These are phyloP conservation scores for Pogoniulus pusillus DNA, from an alignment of 2,797 vertebrate genomes.

Conservation along the genomic window DNA sequence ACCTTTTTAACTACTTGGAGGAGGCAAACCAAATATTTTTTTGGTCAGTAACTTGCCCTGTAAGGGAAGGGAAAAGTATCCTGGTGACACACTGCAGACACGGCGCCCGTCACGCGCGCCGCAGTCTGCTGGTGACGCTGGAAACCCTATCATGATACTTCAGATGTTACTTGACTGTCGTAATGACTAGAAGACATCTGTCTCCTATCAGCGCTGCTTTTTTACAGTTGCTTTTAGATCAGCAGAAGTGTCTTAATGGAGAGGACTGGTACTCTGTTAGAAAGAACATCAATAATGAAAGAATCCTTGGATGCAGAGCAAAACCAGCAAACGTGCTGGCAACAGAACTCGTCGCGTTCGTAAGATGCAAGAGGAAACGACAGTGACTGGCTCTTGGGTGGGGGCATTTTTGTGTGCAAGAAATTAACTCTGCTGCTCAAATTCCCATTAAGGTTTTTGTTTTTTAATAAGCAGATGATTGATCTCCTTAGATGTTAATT, in stretches of 20 bases:
- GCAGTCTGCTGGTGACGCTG: neutral
- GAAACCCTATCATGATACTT: constrained; percentile 30
- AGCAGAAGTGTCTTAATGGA: constrained; percentile 51
- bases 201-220: constrained; percentile 50
- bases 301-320: constrained; percentile 41
- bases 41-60: constrained; percentile 1
- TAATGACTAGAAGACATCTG: constrained; percentile 51
- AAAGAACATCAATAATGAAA: constrained; percentile 61
- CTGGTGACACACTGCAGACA: constrained; percentile 25
- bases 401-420: neutral
- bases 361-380: constrained; percentile 38
- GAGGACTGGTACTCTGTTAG: constrained; percentile 30
- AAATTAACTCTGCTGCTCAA: neutral
- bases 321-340: constrained; percentile 49
- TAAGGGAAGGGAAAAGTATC: neutral
- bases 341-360: constrained; percentile 3
- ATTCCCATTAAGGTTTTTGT: neutral
- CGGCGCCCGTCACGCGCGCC: neutral
- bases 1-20: neutral
- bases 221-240: constrained; percentile 54
- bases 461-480: neutral
- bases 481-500: neutral
- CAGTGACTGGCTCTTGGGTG: neutral
- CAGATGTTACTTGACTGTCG: constrained; percentile 29
- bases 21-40: constrained; percentile 8